A percentile compares a stretch with the other conserved stretches of the same genome.
phyloP scores from a whole-genome alignment of 2,797 vertebrate species.

The Danio jaintianensis region DNA sequence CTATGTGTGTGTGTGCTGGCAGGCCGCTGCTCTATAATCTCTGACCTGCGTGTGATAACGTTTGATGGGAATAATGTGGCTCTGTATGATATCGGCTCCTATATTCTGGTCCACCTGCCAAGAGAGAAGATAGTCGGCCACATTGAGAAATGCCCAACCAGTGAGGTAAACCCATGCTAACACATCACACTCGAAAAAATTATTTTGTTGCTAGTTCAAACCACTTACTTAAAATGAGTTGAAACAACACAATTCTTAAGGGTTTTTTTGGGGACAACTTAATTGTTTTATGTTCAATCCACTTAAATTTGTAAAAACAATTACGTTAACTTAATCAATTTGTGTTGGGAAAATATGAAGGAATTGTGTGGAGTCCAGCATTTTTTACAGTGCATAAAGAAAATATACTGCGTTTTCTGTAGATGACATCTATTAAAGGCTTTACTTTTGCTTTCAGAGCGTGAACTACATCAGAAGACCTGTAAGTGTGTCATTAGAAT shows the following conservation, averaged over 20 bases:
- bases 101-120: conserved; percentile 91
- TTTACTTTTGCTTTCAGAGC: conserved; percentile 81
- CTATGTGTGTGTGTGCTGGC: conserved; percentile 35
- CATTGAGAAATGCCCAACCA: conserved; percentile 93
- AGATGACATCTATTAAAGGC: not conserved
- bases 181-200: not conserved
- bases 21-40: conserved; percentile 96
- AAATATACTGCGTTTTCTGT: not conserved
- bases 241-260: too few species aligned
- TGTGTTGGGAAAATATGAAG: too few species aligned
- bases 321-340: too few species aligned
- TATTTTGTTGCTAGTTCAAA: too few species aligned
- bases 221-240: too few species aligned
- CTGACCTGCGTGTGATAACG: conserved; percentile 94
- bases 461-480: conserved; percentile 91
- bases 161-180: conserved; percentile 81
- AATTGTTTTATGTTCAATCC: too few species aligned
- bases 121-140: conserved; percentile 91
- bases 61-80: conserved; percentile 98
- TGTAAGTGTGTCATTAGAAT: conserved; percentile 80
- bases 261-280: too few species aligned
- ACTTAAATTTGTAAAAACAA: too few species aligned
- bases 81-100: conserved; percentile 93
- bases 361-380: too few species aligned
- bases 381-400: too few species aligned